Conservation (phyloP, 2,888 invertebrate genomes). For the Dichetophora obliterata region DNA sequence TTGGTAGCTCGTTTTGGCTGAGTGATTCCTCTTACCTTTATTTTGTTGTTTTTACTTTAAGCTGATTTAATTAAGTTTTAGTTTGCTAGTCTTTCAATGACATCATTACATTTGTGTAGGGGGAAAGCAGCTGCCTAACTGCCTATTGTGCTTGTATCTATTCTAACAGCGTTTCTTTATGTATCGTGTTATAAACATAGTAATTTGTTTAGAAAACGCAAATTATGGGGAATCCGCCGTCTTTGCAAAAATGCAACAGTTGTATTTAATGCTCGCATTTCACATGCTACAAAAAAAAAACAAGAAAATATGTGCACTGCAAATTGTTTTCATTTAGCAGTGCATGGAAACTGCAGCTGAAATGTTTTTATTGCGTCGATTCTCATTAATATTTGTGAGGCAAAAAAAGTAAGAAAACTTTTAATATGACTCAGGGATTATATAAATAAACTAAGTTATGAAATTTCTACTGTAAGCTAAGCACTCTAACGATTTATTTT, state of each 20-base stretch:
- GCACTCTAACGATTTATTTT: too few relatives aligned
- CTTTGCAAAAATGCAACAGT: not conserved
- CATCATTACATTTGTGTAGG: conserved; percentile 13
- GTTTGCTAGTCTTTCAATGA: not conserved
- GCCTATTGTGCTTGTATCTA: not conserved
- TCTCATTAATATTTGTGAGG: too few relatives aligned
- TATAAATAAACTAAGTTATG: too few relatives aligned
- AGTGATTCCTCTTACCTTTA: not conserved
- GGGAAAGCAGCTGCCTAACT: conserved; percentile 32
- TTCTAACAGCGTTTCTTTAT: not conserved
- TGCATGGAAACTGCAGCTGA: too few relatives aligned
- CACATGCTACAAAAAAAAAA: not conserved
- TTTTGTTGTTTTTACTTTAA: not conserved
- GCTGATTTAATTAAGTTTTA: not conserved
- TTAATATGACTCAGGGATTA: too few relatives aligned
- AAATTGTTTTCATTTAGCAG: not conserved
- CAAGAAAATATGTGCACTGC: not conserved
- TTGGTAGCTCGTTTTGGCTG: not conserved
- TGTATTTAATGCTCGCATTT: not conserved
- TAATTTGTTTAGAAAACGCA: too few relatives aligned
- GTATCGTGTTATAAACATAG: not conserved
- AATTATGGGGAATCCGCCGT: not conserved
- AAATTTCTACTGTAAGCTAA: too few relatives aligned
- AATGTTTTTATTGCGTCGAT: too few relatives aligned
- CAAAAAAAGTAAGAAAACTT: too few relatives aligned